Evolutionary conservation across 1,140 invertebrate genomes (phyloP).

Genomic region (Argopecten irradians): DNA sequence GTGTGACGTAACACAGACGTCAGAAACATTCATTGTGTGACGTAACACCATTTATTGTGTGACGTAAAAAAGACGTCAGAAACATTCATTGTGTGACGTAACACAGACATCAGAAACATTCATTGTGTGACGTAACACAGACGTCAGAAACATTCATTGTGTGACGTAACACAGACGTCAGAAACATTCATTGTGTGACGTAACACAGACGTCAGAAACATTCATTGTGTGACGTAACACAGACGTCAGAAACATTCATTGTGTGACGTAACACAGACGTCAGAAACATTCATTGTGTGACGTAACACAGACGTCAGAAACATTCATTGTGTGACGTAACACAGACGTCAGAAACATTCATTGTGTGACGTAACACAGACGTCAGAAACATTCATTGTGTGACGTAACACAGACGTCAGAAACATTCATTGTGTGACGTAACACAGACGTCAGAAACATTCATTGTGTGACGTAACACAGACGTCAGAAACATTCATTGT

Average conservation of each 20-base stretch:
- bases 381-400: background rate
- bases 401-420: background rate
- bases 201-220: background rate
- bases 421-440: background rate
- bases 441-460: background rate
- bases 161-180: background rate
- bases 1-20: background rate
- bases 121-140: background rate
- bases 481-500: background rate
- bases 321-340: background rate
- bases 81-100: background rate
- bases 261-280: background rate
- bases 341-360: background rate
- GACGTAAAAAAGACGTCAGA: background rate
- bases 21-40: background rate
- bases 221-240: background rate
- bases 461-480: background rate
- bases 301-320: background rate
- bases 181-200: background rate
- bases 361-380: background rate
- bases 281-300: background rate
- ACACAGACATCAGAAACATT: background rate
- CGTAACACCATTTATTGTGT: too few species aligned
- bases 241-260: background rate
- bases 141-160: background rate